phyloP scores from a whole-genome alignment of 2,797 vertebrate genomes.

The Peromyscus eremicus region DNA sequence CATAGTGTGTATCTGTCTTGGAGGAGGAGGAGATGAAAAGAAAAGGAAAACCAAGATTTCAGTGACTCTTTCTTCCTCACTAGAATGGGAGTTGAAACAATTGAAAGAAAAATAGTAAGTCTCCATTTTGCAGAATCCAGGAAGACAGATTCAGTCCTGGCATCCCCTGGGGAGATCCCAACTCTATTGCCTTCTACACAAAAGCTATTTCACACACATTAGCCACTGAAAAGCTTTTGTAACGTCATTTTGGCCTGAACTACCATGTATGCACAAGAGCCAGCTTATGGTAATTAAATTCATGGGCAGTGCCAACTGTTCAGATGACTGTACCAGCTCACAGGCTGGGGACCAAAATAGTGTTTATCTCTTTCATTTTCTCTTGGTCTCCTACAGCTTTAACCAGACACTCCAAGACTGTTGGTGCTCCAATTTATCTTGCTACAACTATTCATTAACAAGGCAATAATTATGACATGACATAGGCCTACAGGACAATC shows the following conservation, averaged over 20 bases:
- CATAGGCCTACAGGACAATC: neutral
- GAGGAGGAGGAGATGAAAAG: neutral
- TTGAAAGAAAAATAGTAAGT: neutral
- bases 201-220: neutral
- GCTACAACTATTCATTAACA: conserved; percentile 53
- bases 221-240: neutral
- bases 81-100: neutral
- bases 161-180: neutral
- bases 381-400: conserved; percentile 35
- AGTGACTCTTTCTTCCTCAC: neutral
- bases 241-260: neutral
- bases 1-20: neutral
- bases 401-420: neutral
- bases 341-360: neutral
- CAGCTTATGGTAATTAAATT: conserved; percentile 14
- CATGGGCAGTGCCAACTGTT: neutral
- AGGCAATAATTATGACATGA: conserved; percentile 45
- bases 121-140: neutral
- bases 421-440: neutral
- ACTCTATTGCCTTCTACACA: neutral
- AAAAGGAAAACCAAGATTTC: neutral
- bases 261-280: neutral
- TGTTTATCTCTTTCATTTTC: conserved; percentile 45
- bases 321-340: neutral
- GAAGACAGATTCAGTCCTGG: neutral